Conservation (phyloP, 2,797 vertebrate genomes). For the Sarcoramphus papa region DNA sequence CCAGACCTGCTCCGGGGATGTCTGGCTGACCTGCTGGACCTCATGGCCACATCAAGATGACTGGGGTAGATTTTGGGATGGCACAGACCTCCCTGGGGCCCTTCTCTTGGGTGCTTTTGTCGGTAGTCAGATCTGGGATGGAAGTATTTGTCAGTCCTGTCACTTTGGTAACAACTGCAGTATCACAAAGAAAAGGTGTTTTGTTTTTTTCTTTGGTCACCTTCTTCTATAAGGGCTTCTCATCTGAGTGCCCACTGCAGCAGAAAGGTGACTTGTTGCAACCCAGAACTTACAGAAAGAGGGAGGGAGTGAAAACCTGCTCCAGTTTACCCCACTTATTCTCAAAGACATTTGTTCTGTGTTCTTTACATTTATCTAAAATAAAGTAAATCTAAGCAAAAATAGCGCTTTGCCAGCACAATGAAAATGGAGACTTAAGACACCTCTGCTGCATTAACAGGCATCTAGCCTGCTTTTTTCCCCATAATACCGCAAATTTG, state of each 20-base stretch:
- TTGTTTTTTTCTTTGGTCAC: neutral
- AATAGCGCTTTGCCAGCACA: neutral
- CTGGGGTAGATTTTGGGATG: neutral
- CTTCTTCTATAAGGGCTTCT: neutral
- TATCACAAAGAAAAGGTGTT: neutral
- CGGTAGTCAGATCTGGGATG: neutral
- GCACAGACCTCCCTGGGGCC: neutral
- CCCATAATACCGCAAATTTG: neutral
- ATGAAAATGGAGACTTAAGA: neutral
- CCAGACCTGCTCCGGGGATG: neutral
- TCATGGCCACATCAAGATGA: neutral
- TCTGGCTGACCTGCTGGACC: neutral
- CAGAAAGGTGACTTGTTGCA: neutral
- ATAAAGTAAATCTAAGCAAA: neutral
- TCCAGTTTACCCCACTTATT: neutral
- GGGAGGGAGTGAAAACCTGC: neutral
- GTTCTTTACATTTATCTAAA: neutral
- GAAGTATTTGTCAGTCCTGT: neutral
- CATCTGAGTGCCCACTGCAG: neutral
- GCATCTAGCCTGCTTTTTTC: neutral
- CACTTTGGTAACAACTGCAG: neutral
- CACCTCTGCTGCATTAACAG: neutral
- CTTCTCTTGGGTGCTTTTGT: neutral
- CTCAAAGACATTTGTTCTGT: neutral
- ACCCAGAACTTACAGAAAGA: neutral